These are phyloP conservation scores for Atta cephalotes DNA, from an alignment of 1,140 invertebrate species.

Conservation along the genomic window DNA sequence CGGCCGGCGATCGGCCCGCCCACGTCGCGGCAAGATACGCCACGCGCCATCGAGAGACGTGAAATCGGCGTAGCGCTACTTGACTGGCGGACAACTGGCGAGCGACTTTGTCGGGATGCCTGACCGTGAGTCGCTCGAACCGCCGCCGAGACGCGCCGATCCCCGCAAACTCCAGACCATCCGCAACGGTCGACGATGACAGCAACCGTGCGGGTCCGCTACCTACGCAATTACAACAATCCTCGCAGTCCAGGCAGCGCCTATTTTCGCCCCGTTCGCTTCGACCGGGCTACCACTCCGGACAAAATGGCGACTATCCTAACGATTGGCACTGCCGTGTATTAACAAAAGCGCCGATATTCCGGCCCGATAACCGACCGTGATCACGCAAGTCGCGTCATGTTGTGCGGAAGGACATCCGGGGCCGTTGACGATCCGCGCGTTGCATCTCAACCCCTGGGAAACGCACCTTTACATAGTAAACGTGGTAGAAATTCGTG, in stretches of 20 bases:
- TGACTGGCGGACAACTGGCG: neutral
- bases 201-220: constrained; percentile 43
- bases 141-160: neutral
- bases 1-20: neutral
- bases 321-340: constrained; percentile 82
- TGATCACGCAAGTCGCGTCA: neutral
- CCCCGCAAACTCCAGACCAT: neutral
- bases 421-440: neutral
- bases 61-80: neutral
- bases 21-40: constrained; percentile 38
- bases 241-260: constrained; percentile 74
- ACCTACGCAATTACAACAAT: constrained; percentile 75
- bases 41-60: constrained; percentile 26
- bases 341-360: constrained; percentile 68
- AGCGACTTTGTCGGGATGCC: neutral
- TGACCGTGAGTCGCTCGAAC: neutral
- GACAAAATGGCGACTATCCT: constrained; percentile 86
- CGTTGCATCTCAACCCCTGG: neutral
- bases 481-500: constrained; percentile 83
- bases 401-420: neutral
- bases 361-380: neutral
- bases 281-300: constrained; percentile 83
- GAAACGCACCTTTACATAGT: constrained; percentile 85
- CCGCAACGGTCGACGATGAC: neutral
- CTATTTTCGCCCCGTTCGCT: constrained; percentile 81